Percentiles rank a stretch among this genome's conserved stretches.
Evolutionary conservation across 2,797 vertebrate species (phyloP).

Genomic region (Benthosema pterotum): DNA sequence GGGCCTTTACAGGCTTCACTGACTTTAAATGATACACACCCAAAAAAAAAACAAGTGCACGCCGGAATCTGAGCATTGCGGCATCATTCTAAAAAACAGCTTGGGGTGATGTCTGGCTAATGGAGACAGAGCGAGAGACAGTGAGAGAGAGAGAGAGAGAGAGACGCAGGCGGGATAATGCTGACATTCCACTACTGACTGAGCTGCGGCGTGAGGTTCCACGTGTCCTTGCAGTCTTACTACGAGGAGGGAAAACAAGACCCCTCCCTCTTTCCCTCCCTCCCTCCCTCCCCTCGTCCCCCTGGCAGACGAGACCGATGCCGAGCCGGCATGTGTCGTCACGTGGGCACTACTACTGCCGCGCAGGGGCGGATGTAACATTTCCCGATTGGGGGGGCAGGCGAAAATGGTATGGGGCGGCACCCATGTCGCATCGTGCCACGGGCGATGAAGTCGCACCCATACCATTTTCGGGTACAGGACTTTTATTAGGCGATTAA

Average conservation of each 20-base stretch:
- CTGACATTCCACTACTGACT: constrained; percentile 75
- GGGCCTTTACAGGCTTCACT: too few relatives aligned
- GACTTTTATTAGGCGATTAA: too few relatives aligned
- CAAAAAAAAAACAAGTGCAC: constrained; percentile 17
- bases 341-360: constrained; percentile 55
- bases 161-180: constrained; percentile 43
- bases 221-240: constrained; percentile 77
- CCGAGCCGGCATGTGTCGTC: constrained; percentile 40
- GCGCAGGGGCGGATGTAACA: too few relatives aligned
- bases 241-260: constrained; percentile 65
- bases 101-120: constrained; percentile 44
- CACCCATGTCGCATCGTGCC: too few relatives aligned
- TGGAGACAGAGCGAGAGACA: neutral
- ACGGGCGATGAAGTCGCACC: too few relatives aligned
- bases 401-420: too few relatives aligned
- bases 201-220: constrained; percentile 77
- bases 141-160: neutral
- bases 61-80: constrained; percentile 62
- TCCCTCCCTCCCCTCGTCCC: constrained; percentile 41
- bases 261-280: neutral
- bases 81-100: constrained; percentile 43
- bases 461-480: too few relatives aligned
- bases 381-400: too few relatives aligned
- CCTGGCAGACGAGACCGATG: constrained; percentile 16
- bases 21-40: too few relatives aligned